phyloP scores from a whole-genome alignment of 2,888 invertebrate species.

The Gari tellinella region DNA sequence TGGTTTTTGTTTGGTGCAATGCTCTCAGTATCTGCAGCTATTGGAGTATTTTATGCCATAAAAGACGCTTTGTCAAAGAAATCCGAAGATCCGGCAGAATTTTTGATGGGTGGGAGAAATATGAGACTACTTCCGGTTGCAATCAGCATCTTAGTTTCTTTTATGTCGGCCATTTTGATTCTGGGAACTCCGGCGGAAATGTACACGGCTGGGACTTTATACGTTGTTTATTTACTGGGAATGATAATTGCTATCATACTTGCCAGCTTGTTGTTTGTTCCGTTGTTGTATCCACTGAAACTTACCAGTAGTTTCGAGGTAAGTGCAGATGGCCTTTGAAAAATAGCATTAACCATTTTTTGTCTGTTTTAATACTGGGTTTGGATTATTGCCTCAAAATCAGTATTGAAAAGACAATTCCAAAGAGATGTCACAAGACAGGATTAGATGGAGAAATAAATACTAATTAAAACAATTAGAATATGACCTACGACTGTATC shows the following conservation, averaged over 20 bases:
- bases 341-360: too few species aligned
- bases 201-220: conserved; percentile 77
- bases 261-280: conserved; percentile 67
- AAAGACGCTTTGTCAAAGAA: conserved; percentile 46
- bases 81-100: conserved; percentile 71
- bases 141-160: conserved; percentile 79
- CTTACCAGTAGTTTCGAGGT: conserved; percentile 75
- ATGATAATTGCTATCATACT: conserved; percentile 62
- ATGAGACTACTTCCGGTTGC: conserved; percentile 78
- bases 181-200: conserved; percentile 80
- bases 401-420: too few species aligned
- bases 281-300: conserved; percentile 71
- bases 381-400: too few species aligned
- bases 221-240: conserved; percentile 66
- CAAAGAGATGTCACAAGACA: too few species aligned
- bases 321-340: too few species aligned
- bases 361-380: too few species aligned
- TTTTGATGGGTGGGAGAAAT: conserved; percentile 76
- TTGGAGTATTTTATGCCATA: conserved; percentile 76
- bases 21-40: conserved; percentile 71
- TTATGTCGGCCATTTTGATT: conserved; percentile 82
- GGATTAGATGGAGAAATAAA: too few species aligned
- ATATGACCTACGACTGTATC: too few species aligned
- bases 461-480: too few species aligned
- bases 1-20: conserved; percentile 74